Conservation (phyloP, 1,140 invertebrate genomes). For the Hylaeus volcanicus region DNA sequence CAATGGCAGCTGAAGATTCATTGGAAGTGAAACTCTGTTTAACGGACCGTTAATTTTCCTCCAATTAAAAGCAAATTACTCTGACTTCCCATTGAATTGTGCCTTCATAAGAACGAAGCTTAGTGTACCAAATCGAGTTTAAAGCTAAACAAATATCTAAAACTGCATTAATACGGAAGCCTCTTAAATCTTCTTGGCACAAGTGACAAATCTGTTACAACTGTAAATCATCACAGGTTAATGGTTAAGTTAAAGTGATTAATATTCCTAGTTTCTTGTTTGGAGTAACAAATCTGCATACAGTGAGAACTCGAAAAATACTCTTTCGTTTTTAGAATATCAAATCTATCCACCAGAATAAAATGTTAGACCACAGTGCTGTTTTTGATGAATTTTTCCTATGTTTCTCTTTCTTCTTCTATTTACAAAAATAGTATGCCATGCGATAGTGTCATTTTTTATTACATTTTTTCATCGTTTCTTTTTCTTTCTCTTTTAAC, state of each 20-base stretch:
- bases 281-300: too few relatives aligned
- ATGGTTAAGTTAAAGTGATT: background rate
- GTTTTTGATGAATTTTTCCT: too few relatives aligned
- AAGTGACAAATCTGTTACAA: background rate
- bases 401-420: too few relatives aligned
- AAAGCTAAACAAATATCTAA: constrained; percentile 4
- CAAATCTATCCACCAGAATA: too few relatives aligned
- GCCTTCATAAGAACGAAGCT: background rate
- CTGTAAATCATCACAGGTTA: background rate
- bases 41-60: background rate
- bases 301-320: too few relatives aligned
- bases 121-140: background rate
- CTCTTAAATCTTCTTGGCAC: background rate
- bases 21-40: background rate
- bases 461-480: too few relatives aligned
- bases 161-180: background rate
- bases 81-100: background rate
- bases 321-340: too few relatives aligned
- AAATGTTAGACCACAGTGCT: too few relatives aligned
- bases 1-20: background rate
- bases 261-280: background rate
- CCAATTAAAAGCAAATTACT: background rate
- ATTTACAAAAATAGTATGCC: too few relatives aligned
- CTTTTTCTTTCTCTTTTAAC: too few relatives aligned
- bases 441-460: too few relatives aligned